Percentiles rank a stretch among this genome's conserved stretches.
Evolutionary conservation across 2,888 invertebrate species (phyloP).

Genomic region (Folsomia candida): DNA sequence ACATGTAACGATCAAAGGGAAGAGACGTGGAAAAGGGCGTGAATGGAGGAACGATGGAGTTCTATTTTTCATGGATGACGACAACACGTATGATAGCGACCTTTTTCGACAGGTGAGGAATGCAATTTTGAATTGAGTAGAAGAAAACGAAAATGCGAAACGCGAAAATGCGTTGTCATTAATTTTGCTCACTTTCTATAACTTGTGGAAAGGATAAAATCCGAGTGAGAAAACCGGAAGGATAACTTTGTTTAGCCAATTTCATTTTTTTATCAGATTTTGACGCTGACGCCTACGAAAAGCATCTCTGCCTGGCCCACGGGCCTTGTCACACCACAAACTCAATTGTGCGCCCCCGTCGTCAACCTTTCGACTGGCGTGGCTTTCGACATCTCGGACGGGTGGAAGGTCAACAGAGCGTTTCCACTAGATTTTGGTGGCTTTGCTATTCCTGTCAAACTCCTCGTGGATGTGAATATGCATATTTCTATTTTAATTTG

Average conservation of each 20-base stretch:
- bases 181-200: no score
- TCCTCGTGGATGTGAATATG: conserved; percentile 55
- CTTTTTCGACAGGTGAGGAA: conserved; percentile 19
- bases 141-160: no score
- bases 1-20: conserved; percentile 55
- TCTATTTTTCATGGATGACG: conserved; percentile 78
- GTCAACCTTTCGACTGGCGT: conserved; percentile 60
- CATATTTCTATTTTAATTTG: no score
- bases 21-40: no score
- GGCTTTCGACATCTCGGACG: conserved; percentile 70
- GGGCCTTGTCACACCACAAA: conserved; percentile 67
- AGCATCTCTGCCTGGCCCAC: conserved; percentile 80
- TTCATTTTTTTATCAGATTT: conserved; percentile 48
- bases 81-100: conserved; percentile 53
- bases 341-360: conserved; percentile 66
- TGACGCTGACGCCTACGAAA: conserved; percentile 63
- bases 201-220: no score
- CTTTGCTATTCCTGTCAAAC: conserved; percentile 68
- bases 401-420: conserved; percentile 66
- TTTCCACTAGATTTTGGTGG: conserved; percentile 81
- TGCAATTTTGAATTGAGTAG: no score
- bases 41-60: conserved; percentile 67
- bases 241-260: neutral
- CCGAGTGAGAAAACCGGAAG: neutral
- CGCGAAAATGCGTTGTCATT: no score